Conservation (phyloP, 2,113 vertebrate species). For the Ailuropoda melanoleuca region DNA sequence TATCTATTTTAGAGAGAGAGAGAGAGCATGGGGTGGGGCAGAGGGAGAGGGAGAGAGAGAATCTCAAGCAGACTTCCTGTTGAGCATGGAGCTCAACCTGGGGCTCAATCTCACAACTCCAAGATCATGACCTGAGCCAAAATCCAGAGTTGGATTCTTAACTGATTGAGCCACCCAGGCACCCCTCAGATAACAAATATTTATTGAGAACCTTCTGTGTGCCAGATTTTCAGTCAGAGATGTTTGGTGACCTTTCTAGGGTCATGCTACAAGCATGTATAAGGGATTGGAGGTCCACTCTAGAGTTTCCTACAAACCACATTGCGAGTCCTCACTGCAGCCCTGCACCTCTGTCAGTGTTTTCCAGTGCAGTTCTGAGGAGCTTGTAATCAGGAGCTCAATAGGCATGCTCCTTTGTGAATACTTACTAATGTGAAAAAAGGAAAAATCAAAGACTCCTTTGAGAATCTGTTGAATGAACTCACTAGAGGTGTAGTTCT, state of each 20-base stretch:
- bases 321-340: not conserved
- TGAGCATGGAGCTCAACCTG: not conserved
- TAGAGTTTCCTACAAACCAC: not conserved
- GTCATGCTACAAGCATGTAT: not conserved
- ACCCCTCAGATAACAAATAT: not conserved
- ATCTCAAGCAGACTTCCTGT: not conserved
- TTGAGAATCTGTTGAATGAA: not conserved
- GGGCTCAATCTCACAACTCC: not conserved
- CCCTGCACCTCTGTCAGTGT: not conserved
- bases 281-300: not conserved
- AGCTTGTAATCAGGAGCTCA: not conserved
- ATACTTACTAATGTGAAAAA: not conserved
- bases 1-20: not conserved
- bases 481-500: not conserved
- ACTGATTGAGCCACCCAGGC: not conserved
- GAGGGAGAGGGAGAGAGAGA: not conserved
- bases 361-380: not conserved
- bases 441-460: not conserved
- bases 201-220: not conserved
- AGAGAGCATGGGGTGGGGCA: not conserved
- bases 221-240: slow-evolving; percentile 3
- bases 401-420: not conserved
- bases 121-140: not conserved
- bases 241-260: not conserved
- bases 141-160: not conserved